Evolutionary conservation across 2,113 vertebrate species (phyloP), one percentile per base, ranked within the genome.

Genomic region (Pseudois nayaur): DNA sequence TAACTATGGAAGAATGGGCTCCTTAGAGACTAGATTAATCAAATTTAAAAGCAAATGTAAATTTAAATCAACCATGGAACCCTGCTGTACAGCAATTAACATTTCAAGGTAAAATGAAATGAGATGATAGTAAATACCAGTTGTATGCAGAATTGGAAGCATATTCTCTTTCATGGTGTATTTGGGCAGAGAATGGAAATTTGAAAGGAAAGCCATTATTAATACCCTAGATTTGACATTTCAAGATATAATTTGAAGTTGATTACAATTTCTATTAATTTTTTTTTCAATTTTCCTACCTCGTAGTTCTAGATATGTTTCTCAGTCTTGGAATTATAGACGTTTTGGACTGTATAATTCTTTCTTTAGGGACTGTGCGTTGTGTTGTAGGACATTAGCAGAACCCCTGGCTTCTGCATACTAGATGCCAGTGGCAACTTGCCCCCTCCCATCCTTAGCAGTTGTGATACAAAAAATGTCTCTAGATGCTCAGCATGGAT

Each of bases 91-190:
- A 90, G 88, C 92, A 95, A 97, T 98, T 96, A 98, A 96, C 94
- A 98, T 98, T 98, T 98, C 25, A 97, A 98, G 19, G 60, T 93
- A 97, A 98, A 98, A 98, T 92, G 85, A 96, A 98, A 79, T 55
- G 9, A 71, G 36, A 93, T 64, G 94, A 93, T 96, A 95, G 93
- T 94, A 97, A 97, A 83, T 95, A 97, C n/a, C 2, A 91, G 89
- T 96, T 96, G 33, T 9, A 13, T 91, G 31, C 2, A 97, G 67
- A 97, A 97, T 96, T 98, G 95, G 88, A 82, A 86, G 59, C 78
- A 43, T 95, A 87, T 29, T 67, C 7, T 96, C 2, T 96, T 98
- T 97, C 60, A 59, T 95, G 92, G 27, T 87, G 0, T 96, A 90
- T 96, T 98, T 59, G 54, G 92, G 85, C 74, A 94, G 55, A 60